Conservation (phyloP, 2,888 invertebrate species). For the Dasypogon diadema region DNA sequence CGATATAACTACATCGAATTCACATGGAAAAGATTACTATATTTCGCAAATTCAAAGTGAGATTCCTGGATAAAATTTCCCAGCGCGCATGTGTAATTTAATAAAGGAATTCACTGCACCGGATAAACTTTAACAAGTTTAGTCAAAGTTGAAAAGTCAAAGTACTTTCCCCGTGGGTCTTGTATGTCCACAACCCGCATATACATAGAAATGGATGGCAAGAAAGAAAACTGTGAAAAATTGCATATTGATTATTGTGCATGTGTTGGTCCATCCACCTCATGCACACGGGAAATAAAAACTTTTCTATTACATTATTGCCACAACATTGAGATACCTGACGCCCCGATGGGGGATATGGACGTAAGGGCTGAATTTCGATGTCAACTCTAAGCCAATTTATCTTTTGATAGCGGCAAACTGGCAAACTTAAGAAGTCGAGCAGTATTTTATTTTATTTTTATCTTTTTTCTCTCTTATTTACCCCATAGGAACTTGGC, state of each 20-base stretch:
- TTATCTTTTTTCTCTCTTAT: background rate
- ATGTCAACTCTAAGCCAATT: conserved; percentile 30
- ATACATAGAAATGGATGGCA: background rate
- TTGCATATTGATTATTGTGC: conserved; percentile 37
- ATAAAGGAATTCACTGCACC: conserved; percentile 40
- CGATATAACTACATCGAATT: background rate
- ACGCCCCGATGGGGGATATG: background rate
- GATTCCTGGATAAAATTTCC: conserved; percentile 25
- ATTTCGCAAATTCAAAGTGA: conserved; percentile 27
- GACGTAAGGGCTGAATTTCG: conserved; percentile 24
- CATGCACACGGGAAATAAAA: conserved; percentile 16
- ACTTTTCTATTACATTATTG: conserved; percentile 37
- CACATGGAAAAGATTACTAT: background rate
- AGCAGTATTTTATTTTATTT: conserved; percentile 34
- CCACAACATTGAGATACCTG: conserved; percentile 32
- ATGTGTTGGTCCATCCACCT: conserved; percentile 10
- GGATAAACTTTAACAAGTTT: conserved; percentile 44
- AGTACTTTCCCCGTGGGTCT: conserved; percentile 25
- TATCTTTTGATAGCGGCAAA: conserved; percentile 39
- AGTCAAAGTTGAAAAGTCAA: conserved; percentile 40
- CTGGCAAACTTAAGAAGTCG: conserved; percentile 31
- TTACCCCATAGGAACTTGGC: background rate
- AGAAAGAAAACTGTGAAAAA: conserved; percentile 21
- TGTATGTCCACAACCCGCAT: background rate
- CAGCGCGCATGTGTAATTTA: conserved; percentile 39